A percentile compares a stretch with the other conserved stretches of the same genome.
phyloP scores from a whole-genome alignment of 2,113 vertebrate species.

The Anguilla rostrata region DNA sequence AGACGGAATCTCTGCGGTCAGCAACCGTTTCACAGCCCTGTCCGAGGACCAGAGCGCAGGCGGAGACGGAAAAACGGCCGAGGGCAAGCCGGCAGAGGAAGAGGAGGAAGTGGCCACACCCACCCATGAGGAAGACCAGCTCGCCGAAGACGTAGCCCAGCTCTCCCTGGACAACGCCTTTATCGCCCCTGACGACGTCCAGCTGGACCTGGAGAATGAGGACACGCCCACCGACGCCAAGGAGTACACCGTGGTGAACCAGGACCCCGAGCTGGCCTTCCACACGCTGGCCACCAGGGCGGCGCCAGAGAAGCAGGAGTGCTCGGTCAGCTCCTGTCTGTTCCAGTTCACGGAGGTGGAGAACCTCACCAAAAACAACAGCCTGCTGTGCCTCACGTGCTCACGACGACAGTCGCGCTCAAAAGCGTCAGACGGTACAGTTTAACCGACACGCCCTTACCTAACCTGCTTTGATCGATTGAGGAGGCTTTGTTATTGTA shows the following conservation, averaged over 20 bases:
- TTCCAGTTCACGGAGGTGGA: slow-evolving; percentile 91
- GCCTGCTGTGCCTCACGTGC: slow-evolving; percentile 87
- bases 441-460: not conserved
- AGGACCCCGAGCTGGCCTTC: slow-evolving; percentile 85
- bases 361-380: slow-evolving; percentile 83
- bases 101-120: not conserved
- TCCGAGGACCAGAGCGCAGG: slow-evolving; percentile 47
- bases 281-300: slow-evolving; percentile 75
- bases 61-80: slow-evolving; percentile 50
- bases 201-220: slow-evolving; percentile 49
- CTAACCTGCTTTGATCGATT: not conserved
- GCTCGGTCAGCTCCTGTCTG: slow-evolving; percentile 83
- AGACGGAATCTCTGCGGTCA: slow-evolving; percentile 9
- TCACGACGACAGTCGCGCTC: slow-evolving; percentile 62
- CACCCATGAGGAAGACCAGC: slow-evolving; percentile 33
- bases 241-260: slow-evolving; percentile 70
- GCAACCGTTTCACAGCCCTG: slow-evolving; percentile 54
- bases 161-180: slow-evolving; percentile 65
- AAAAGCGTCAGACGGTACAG: slow-evolving; percentile 48
- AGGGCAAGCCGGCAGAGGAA: slow-evolving; percentile 21
- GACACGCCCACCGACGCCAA: slow-evolving; percentile 47
- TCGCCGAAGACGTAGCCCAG: slow-evolving; percentile 66
- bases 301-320: slow-evolving; percentile 70
- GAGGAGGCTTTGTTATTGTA: not conserved
- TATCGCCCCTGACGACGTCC: slow-evolving; percentile 58